Evolutionary conservation across 37 sponge, comb jelly and placozoan genomes (phyloP).

Genomic region (Amphimedon queenslandica): DNA sequence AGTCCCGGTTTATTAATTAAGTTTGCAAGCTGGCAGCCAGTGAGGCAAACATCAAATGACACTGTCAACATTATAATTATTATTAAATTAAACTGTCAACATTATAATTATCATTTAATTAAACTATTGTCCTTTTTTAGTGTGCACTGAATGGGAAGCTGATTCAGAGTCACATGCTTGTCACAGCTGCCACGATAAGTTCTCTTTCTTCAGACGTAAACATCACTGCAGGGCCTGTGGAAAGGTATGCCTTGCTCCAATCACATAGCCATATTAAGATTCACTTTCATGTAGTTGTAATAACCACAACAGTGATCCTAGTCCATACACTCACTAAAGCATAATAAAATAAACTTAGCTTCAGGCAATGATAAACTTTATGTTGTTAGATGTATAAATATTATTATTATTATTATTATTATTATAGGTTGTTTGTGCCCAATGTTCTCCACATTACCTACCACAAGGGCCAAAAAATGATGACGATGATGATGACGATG

Average conservation of each 20-base stretch:
- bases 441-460: constrained; percentile 53
- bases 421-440: constrained; percentile 67
- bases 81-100: too few species aligned
- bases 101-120: not conserved
- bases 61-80: too few species aligned
- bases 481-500: too few species aligned
- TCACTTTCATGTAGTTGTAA: too few species aligned
- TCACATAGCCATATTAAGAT: too few species aligned
- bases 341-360: too few species aligned
- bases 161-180: constrained; percentile 13
- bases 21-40: too few species aligned
- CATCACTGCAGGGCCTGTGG: constrained; percentile 84
- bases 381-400: not conserved
- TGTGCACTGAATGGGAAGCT: not conserved
- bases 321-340: too few species aligned
- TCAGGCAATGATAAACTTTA: too few species aligned
- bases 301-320: too few species aligned
- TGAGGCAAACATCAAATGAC: too few species aligned
- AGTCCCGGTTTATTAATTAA: too few species aligned
- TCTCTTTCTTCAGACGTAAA: constrained; percentile 57
- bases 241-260: constrained; percentile 34
- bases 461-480: constrained; percentile 47
- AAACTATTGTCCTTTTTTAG: not conserved
- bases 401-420: not conserved
- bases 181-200: constrained; percentile 35